phyloP scores from a whole-genome alignment of 2,888 invertebrate genomes.

The Nomada ruficornis region DNA sequence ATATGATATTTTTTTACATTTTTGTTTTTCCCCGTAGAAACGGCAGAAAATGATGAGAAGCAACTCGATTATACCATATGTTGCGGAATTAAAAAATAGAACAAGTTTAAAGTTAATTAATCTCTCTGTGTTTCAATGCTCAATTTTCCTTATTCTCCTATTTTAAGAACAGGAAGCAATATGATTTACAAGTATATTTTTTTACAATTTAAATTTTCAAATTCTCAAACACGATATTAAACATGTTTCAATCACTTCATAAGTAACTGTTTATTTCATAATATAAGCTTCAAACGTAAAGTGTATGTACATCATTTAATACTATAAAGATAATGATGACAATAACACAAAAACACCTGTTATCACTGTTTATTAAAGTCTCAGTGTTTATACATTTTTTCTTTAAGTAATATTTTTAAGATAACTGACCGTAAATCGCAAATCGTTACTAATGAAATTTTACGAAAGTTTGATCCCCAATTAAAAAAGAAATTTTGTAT shows the following conservation, averaged over 20 bases:
- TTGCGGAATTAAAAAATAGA: background rate
- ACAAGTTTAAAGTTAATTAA: background rate
- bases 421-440: constrained; percentile 31
- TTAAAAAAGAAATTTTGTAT: constrained; percentile 55
- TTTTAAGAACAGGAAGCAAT: background rate
- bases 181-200: background rate
- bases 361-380: constrained; percentile 55
- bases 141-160: background rate
- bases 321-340: constrained; percentile 27
- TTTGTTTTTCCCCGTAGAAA: background rate
- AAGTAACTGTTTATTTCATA: constrained; percentile 7
- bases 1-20: background rate
- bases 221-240: background rate
- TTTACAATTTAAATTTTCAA: background rate
- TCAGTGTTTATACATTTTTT: constrained; percentile 31
- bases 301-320: constrained; percentile 14
- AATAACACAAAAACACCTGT: constrained; percentile 28
- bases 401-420: constrained; percentile 34
- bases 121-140: background rate
- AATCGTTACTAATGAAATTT: constrained; percentile 41
- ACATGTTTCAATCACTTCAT: constrained; percentile 3
- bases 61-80: background rate
- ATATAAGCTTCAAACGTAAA: constrained; percentile 10
- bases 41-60: background rate
- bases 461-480: constrained; percentile 58